Evolutionary conservation across 2,888 invertebrate genomes (phyloP).

Genomic region (Cosmorhoe ocellata): DNA sequence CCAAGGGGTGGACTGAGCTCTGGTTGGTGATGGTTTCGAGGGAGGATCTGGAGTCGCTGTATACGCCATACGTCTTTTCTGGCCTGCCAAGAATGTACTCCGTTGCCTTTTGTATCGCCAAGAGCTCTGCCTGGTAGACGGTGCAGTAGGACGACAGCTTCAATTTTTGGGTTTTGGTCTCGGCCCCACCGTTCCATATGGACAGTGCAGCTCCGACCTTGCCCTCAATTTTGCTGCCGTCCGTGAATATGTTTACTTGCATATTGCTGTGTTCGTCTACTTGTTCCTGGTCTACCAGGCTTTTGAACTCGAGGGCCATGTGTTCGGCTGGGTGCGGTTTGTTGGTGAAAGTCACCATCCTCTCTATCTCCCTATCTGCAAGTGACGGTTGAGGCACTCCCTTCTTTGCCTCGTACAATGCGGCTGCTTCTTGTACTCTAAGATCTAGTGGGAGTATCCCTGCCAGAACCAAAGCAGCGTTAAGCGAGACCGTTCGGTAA

Average conservation of each 20-base stretch:
- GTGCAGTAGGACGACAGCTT: conserved; percentile 12
- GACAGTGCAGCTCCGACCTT: conserved; percentile 12
- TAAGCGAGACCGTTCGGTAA: background rate
- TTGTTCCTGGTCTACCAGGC: conserved; percentile 6
- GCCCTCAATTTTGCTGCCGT: conserved; percentile 17
- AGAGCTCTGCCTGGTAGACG: conserved; percentile 10
- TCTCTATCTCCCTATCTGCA: conserved; percentile 4
- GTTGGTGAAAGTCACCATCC: background rate
- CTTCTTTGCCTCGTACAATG: background rate
- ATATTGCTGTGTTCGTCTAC: background rate
- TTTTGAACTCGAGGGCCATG: background rate
- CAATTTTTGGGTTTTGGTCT: background rate
- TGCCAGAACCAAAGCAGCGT: conserved; percentile 12
- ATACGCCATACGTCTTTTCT: background rate
- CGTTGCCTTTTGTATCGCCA: conserved; percentile 1
- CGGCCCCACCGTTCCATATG: background rate
- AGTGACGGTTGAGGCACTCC: background rate
- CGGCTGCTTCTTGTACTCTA: conserved; percentile 6
- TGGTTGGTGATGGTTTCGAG: background rate
- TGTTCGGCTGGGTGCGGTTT: conserved; percentile 11
- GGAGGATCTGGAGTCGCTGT: conserved; percentile 12
- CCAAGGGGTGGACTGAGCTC: conserved; percentile 5
- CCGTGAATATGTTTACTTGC: conserved; percentile 11
- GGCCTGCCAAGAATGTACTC: background rate
- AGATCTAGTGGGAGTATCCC: conserved; percentile 19